phyloP scores from a whole-genome alignment of 2,888 invertebrate species.

The Drosophila prostipennis region DNA sequence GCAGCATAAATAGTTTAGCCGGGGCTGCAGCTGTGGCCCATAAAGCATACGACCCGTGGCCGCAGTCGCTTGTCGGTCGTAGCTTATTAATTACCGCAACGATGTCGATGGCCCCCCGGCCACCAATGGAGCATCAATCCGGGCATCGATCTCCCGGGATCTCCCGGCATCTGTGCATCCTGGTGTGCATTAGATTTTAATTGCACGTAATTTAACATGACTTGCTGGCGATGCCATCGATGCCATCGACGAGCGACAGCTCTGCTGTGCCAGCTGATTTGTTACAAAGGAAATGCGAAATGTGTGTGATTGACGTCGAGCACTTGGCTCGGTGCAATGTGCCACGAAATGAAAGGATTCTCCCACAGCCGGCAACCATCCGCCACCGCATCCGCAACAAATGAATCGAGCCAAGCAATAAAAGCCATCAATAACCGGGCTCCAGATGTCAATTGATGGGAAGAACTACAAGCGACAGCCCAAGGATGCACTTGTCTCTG shows the following conservation, averaged over 20 bases:
- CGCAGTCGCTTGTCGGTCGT: conserved; percentile 7
- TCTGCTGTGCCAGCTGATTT: conserved; percentile 60
- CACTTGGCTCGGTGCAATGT: conserved; percentile 60
- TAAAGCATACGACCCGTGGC: conserved; percentile 38
- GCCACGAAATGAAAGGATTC: conserved; percentile 64
- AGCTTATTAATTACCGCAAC: conserved; percentile 59
- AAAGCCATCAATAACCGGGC: conserved; percentile 63
- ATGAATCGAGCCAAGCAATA: conserved; percentile 41
- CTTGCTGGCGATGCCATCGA: conserved; percentile 39
- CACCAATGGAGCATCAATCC: conserved; percentile 57
- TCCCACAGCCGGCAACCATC: conserved; percentile 6
- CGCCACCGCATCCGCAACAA: conserved; percentile 20
- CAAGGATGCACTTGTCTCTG: conserved; percentile 32
- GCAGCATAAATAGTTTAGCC: conserved; percentile 65
- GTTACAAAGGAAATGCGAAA: conserved; percentile 62
- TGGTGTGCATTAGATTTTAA: conserved; percentile 68
- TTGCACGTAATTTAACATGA: conserved; percentile 70
- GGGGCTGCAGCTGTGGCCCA: conserved; percentile 44
- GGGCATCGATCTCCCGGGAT: neutral
- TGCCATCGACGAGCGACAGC: conserved; percentile 44
- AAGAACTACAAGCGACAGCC: conserved; percentile 40
- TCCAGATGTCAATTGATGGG: conserved; percentile 46
- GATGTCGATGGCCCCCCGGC: conserved; percentile 31
- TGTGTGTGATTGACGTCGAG: conserved; percentile 63
- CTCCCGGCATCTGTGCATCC: neutral